Percentiles rank a stretch among this genome's conserved stretches.
Evolutionary conservation across 2,797 vertebrate genomes (phyloP).

Genomic region (Pitangus sulphuratus): DNA sequence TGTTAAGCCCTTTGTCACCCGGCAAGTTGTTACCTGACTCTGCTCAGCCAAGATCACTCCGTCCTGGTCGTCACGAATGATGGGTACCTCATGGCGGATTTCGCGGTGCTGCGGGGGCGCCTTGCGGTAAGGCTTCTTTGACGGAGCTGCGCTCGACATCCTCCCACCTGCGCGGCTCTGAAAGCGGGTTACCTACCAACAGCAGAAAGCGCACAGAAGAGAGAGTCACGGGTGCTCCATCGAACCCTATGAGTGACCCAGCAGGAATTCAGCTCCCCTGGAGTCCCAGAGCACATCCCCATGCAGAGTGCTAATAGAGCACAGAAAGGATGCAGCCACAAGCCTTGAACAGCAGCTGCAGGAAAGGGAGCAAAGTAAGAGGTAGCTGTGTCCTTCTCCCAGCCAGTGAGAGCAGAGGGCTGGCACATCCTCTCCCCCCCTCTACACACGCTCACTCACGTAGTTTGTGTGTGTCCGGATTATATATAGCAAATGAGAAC

Average conservation of each 20-base stretch:
- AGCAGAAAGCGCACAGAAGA: constrained; percentile 58
- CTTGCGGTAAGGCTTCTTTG: constrained; percentile 96
- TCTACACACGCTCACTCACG: constrained; percentile 19
- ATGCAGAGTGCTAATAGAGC: constrained; percentile 36
- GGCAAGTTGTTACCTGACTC: constrained; percentile 82
- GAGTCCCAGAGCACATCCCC: constrained; percentile 13
- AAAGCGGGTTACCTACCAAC: constrained; percentile 53
- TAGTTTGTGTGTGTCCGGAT: constrained; percentile 37
- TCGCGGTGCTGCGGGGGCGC: constrained; percentile 95
- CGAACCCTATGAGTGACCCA: not conserved
- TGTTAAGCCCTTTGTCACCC: constrained; percentile 62
- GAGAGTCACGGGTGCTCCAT: constrained; percentile 24
- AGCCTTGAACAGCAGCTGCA: constrained; percentile 43
- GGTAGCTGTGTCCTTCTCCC: constrained; percentile 55
- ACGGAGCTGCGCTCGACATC: constrained; percentile 87
- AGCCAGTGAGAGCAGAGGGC: constrained; percentile 22
- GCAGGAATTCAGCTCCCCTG: not conserved
- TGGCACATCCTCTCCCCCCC: constrained; percentile 62
- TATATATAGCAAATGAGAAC: constrained; percentile 73
- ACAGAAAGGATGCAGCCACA: not conserved
- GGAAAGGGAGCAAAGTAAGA: constrained; percentile 29
- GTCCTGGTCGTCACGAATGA: constrained; percentile 79
- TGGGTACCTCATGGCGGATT: constrained; percentile 80
- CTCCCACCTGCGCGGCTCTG: constrained; percentile 49
- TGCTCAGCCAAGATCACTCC: constrained; percentile 75